Conservation (phyloP, 2,888 invertebrate genomes). For the Lasius fuliginosus region DNA sequence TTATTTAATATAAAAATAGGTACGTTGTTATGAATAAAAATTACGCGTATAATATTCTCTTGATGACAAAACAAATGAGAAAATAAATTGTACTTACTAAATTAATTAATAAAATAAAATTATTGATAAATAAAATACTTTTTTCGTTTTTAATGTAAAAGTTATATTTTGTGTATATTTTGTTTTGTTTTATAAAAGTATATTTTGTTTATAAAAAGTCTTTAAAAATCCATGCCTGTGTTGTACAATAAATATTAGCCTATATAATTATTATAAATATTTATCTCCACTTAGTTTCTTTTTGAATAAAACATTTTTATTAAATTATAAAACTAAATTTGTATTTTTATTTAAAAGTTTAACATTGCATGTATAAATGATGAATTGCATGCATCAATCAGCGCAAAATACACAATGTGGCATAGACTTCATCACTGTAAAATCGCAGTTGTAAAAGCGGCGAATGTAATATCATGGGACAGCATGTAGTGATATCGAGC, state of each 20-base stretch:
- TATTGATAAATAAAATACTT: not conserved
- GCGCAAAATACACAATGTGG: slow-evolving; percentile 14
- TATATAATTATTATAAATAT: not conserved
- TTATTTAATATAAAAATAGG: not conserved
- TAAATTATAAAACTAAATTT: slow-evolving; percentile 9
- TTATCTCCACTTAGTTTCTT: not conserved
- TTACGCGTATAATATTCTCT: not conserved
- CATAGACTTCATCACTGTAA: slow-evolving; percentile 21
- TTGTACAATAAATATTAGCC: too few relatives aligned
- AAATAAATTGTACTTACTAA: not conserved
- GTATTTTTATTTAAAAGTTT: slow-evolving; percentile 16
- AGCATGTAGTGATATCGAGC: slow-evolving; percentile 17
- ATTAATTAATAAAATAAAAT: not conserved
- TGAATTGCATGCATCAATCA: not conserved
- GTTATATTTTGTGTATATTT: too few relatives aligned
- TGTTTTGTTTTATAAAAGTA: too few relatives aligned
- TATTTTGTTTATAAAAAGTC: too few relatives aligned
- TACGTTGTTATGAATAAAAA: not conserved
- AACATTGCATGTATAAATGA: slow-evolving; percentile 10
- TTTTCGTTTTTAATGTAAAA: not conserved
- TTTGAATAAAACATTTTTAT: not conserved
- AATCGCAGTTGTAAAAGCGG: not conserved
- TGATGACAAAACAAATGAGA: not conserved
- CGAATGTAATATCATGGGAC: not conserved
- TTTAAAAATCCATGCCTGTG: too few relatives aligned